Evolutionary conservation across 2,797 vertebrate genomes (phyloP).

Genomic region (Amphiprion clarkii): DNA sequence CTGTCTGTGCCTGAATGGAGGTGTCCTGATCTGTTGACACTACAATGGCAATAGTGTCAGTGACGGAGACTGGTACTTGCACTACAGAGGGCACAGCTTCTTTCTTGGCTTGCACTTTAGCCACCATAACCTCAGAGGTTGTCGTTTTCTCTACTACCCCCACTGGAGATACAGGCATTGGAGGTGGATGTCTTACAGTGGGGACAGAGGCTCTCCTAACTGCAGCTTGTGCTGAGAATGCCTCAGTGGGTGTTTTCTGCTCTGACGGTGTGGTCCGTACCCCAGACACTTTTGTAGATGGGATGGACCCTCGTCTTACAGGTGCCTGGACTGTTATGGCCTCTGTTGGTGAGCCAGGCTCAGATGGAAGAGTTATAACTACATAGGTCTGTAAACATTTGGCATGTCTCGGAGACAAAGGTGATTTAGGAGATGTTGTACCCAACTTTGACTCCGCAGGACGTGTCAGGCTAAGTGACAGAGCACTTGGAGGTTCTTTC

Average conservation of each 20-base stretch:
- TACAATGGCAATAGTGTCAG: slow-evolving; percentile 37
- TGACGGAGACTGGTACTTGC: slow-evolving; percentile 33
- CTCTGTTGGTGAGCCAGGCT: slow-evolving; percentile 92
- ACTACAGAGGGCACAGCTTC: slow-evolving; percentile 57
- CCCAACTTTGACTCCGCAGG: slow-evolving; percentile 89
- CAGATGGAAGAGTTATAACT: slow-evolving; percentile 97
- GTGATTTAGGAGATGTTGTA: slow-evolving; percentile 92
- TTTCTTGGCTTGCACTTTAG: slow-evolving; percentile 59
- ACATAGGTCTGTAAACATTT: slow-evolving; percentile 96
- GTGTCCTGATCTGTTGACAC: slow-evolving; percentile 51
- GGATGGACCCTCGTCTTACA: slow-evolving; percentile 80
- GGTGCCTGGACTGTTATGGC: slow-evolving; percentile 85
- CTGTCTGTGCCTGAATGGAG: slow-evolving; percentile 67
- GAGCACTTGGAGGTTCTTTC: slow-evolving; percentile 86
- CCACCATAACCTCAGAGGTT: slow-evolving; percentile 59
- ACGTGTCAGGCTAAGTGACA: slow-evolving; percentile 91
- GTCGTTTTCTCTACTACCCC: slow-evolving; percentile 83
- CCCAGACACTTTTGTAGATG: slow-evolving; percentile 82
- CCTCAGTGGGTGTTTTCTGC: slow-evolving; percentile 77
- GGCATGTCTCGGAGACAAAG: slow-evolving; percentile 92
- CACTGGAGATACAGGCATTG: slow-evolving; percentile 37
- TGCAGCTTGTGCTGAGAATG: slow-evolving; percentile 63
- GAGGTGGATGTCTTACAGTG: slow-evolving; percentile 67
- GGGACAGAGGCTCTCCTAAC: slow-evolving; percentile 77
- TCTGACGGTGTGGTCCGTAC: slow-evolving; percentile 76